Percentiles rank a stretch among this genome's conserved stretches.
phyloP scores from a whole-genome alignment of 2,797 vertebrate genomes.

The Hippopotamyrus pictus region DNA sequence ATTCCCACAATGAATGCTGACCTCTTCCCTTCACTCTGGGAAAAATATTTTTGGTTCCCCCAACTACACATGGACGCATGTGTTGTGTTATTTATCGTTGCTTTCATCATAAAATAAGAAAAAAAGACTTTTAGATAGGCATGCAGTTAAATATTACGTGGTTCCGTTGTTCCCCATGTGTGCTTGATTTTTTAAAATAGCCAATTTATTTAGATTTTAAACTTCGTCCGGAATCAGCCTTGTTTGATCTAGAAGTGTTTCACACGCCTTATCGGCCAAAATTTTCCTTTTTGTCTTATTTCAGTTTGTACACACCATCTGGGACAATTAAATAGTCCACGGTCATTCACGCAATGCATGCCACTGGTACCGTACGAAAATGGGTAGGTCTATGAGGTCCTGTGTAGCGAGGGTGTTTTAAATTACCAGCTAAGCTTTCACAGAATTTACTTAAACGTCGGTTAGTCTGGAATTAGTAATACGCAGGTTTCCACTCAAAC shows the following conservation, averaged over 20 bases:
- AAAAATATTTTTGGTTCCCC: not conserved
- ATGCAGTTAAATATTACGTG: constrained; percentile 2
- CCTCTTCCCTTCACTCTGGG: not conserved
- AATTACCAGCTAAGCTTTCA: not conserved
- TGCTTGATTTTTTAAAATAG: not conserved
- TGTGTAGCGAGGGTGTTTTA: not conserved
- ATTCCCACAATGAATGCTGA: not conserved
- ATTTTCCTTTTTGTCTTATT: not conserved
- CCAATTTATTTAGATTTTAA: not conserved
- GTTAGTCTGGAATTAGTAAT: constrained; percentile 26
- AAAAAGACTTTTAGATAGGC: constrained; percentile 7
- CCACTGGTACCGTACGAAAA: not conserved
- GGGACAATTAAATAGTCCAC: not conserved
- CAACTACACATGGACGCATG: not conserved
- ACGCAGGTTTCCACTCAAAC: not conserved
- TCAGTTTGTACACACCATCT: constrained; percentile 6
- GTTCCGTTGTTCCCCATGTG: not conserved
- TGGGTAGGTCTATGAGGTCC: not conserved
- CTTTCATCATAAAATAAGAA: constrained; percentile 7
- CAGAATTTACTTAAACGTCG: not conserved
- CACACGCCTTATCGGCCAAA: not conserved
- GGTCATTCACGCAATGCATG: not conserved
- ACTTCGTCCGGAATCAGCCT: not conserved
- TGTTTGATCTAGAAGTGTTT: not conserved
- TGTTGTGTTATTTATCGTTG: constrained; percentile 2